phyloP scores from a whole-genome alignment of 2,797 vertebrate species.

The Parauchenoglanis punctatus region DNA sequence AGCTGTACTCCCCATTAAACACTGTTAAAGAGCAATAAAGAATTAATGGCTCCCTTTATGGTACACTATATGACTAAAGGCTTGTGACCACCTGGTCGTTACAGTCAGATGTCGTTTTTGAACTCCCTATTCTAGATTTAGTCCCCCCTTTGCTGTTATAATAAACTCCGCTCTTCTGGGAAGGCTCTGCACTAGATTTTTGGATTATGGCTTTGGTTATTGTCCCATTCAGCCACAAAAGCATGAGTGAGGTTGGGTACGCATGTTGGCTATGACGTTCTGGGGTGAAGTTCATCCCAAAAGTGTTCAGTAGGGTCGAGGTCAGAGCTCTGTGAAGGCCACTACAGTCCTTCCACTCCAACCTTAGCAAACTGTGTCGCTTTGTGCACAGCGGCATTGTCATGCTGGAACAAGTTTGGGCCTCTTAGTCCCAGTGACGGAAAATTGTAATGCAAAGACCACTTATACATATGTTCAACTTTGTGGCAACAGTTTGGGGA shows the following conservation, averaged over 20 bases:
- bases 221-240: background rate
- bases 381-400: background rate
- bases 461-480: background rate
- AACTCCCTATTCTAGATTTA: background rate
- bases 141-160: background rate
- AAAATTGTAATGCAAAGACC: background rate
- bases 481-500: background rate
- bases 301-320: background rate
- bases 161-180: background rate
- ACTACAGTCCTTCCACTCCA: background rate
- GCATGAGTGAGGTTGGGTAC: background rate
- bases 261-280: background rate
- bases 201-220: background rate
- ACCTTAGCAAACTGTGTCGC: background rate
- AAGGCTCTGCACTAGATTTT: background rate
- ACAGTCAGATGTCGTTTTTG: background rate
- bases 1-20: no score
- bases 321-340: background rate
- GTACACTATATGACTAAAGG: no score
- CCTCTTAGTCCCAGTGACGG: background rate
- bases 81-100: no score
- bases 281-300: background rate
- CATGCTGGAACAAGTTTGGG: background rate
- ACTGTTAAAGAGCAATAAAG: no score
- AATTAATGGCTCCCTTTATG: no score